Conservation (phyloP, 2,113 vertebrate genomes). For the Labeo rohita region DNA sequence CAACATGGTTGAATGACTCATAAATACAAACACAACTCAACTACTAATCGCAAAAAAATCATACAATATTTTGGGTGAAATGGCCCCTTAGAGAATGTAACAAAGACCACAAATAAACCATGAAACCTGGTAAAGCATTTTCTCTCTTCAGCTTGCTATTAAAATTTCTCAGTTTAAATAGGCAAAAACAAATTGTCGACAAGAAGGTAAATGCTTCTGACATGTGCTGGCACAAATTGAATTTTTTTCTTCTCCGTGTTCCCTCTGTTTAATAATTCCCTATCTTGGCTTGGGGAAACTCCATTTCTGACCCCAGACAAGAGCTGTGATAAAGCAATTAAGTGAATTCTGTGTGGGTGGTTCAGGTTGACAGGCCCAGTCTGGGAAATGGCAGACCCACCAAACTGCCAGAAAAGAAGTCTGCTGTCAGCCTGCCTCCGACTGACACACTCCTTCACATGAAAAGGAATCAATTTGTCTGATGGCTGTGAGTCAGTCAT, state of each 20-base stretch:
- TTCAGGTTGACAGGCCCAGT: constrained; percentile 36
- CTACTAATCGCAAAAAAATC: not conserved
- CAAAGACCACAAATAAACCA: not conserved
- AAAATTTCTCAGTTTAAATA: not conserved
- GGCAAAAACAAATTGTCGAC: constrained; percentile 21
- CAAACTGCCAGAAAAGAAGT: not conserved
- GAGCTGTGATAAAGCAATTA: constrained; percentile 51
- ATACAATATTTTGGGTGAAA: not conserved
- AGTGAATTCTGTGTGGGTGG: constrained; percentile 39
- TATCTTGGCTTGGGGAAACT: constrained; percentile 32
- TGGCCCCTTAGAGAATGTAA: not conserved
- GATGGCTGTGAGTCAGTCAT: not conserved
- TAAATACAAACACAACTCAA: not conserved
- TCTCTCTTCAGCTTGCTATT: not conserved
- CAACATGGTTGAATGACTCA: no score
- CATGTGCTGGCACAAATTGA: constrained; percentile 28
- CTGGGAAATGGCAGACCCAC: constrained; percentile 15
- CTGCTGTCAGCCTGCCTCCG: not conserved
- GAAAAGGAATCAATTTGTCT: constrained; percentile 29
- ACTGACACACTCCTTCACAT: constrained; percentile 10
- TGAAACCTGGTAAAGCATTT: not conserved
- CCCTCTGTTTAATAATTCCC: constrained; percentile 38
- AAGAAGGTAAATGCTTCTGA: constrained; percentile 39
- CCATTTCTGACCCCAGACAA: constrained; percentile 47
- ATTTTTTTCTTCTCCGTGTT: not conserved